Evolutionary conservation across 2,113 vertebrate genomes (phyloP).

Genomic region (Labeo rohita): DNA sequence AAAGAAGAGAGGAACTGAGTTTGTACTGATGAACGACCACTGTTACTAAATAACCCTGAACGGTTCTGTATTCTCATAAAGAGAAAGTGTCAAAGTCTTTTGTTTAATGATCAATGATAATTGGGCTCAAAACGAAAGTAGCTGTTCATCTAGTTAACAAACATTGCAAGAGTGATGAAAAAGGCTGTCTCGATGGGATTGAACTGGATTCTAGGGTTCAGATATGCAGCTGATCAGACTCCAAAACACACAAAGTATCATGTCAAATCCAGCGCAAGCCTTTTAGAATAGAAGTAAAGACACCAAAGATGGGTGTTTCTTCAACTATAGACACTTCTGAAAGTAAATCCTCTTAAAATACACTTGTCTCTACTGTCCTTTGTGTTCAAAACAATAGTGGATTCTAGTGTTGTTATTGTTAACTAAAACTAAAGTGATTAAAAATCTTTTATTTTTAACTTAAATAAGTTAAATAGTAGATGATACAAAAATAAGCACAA

Average conservation of each 20-base stretch:
- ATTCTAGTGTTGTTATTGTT: background rate
- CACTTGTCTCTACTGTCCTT: background rate
- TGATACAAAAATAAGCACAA: no score
- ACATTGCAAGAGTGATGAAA: background rate
- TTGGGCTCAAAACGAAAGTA: no score
- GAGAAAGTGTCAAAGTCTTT: background rate
- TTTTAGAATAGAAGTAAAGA: no score
- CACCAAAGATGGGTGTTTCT: no score
- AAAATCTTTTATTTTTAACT: background rate
- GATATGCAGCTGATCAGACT: background rate
- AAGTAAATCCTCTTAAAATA: background rate
- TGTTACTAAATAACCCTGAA: background rate
- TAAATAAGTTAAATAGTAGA: background rate
- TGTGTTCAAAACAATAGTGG: background rate
- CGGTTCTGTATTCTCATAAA: background rate
- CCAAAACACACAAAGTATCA: background rate
- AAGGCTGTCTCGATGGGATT: background rate
- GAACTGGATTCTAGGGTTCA: background rate
- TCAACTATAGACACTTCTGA: background rate
- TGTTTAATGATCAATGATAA: background rate
- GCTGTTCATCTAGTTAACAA: background rate
- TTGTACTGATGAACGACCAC: background rate
- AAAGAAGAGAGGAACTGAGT: background rate
- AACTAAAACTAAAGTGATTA: background rate
- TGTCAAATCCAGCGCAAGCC: background rate